Evolutionary conservation across 2,113 vertebrate species (phyloP).

Genomic region (Salminus brasiliensis): DNA sequence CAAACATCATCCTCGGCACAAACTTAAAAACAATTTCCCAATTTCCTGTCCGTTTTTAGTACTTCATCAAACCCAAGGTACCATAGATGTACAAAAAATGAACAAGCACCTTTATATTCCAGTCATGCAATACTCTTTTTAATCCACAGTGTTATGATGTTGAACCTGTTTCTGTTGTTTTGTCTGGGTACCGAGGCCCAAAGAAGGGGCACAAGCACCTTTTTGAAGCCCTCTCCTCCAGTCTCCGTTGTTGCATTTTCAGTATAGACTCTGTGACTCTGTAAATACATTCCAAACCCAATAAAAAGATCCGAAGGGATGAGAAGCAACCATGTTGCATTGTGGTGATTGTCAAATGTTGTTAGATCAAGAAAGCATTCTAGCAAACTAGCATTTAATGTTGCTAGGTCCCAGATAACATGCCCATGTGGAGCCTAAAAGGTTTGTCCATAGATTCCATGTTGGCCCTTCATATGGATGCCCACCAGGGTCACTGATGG

Average conservation of each 20-base stretch:
- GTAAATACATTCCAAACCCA: conserved; percentile 51
- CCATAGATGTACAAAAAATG: no score
- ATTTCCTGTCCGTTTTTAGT: not conserved
- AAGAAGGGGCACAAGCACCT: not conserved
- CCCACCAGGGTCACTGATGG: no score
- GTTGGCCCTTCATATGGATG: no score
- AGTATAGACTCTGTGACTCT: conserved; percentile 34
- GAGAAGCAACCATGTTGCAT: not conserved
- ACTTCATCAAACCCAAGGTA: not conserved
- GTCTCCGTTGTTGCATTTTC: conserved; percentile 11
- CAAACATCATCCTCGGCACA: not conserved
- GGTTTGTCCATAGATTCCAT: no score
- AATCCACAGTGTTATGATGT: not conserved
- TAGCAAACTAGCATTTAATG: no score
- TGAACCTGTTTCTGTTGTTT: not conserved
- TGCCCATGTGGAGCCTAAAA: no score
- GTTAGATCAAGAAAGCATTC: not conserved
- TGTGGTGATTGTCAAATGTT: not conserved
- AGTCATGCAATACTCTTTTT: not conserved
- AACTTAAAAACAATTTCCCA: no score
- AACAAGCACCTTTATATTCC: not conserved
- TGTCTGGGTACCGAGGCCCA: not conserved
- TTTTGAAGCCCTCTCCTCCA: not conserved
- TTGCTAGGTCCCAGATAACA: no score
- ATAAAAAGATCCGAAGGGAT: conserved; percentile 39